A percentile compares a stretch with the other conserved stretches of the same genome.
phyloP scores from a whole-genome alignment of 2,888 invertebrate species.

The Apodemia zela region DNA sequence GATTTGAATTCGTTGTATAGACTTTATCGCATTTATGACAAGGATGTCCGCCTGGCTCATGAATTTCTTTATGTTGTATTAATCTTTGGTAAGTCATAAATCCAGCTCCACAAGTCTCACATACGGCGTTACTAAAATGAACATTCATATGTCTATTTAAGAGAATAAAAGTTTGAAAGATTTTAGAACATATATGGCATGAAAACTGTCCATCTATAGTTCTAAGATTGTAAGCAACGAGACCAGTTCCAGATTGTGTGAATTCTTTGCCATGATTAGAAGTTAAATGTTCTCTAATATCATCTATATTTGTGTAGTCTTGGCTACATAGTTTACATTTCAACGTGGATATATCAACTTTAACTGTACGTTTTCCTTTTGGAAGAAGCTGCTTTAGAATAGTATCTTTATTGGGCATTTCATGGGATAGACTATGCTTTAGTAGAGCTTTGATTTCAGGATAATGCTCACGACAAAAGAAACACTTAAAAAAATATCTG shows the following conservation, averaged over 20 bases:
- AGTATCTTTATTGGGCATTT: slow-evolving; percentile 41
- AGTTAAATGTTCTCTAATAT: slow-evolving; percentile 46
- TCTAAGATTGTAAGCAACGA: slow-evolving; percentile 53
- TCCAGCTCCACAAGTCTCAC: slow-evolving; percentile 59
- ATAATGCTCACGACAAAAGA: slow-evolving; percentile 54
- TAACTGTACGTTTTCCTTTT: slow-evolving; percentile 57
- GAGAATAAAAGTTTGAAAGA: slow-evolving; percentile 57
- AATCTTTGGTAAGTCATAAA: slow-evolving; percentile 60
- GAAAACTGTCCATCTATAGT: slow-evolving; percentile 47
- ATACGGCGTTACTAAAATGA: slow-evolving; percentile 61
- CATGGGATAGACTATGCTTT: slow-evolving; percentile 45
- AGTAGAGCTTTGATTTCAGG: slow-evolving; percentile 48
- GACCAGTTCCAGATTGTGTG: slow-evolving; percentile 53
- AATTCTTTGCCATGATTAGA: slow-evolving; percentile 45
- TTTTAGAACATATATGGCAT: slow-evolving; percentile 55
- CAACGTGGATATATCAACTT: slow-evolving; percentile 58
- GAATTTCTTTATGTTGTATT: slow-evolving; percentile 59
- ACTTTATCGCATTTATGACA: slow-evolving; percentile 67
- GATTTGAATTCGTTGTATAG: slow-evolving; percentile 64
- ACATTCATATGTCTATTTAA: slow-evolving; percentile 66
- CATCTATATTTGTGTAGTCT: slow-evolving; percentile 42
- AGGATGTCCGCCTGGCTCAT: slow-evolving; percentile 54
- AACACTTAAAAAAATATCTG: slow-evolving; percentile 60
- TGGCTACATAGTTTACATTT: slow-evolving; percentile 52
- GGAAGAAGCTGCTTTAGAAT: slow-evolving; percentile 52